Evolutionary conservation across 2,797 vertebrate genomes (phyloP), one percentile per base, ranked within the genome.

Genomic region (Xyrichtys novacula): DNA sequence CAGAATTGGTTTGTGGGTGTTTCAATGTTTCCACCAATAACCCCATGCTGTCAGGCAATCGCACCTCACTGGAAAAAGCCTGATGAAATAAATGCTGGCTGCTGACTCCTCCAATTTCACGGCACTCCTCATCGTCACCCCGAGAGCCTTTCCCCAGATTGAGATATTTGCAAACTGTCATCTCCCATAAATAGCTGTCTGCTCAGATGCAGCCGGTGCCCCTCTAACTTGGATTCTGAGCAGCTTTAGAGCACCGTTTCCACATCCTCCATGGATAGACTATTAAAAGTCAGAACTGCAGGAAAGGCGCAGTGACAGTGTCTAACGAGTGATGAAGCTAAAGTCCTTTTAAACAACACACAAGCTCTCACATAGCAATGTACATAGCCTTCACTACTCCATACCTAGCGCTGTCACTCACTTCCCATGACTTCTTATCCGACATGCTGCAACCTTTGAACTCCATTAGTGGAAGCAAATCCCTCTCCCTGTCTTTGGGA

Each of bases 161-260:
- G 96, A 98, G 96, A 98, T 97, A 97, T 98, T 97, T 98, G 96
- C 95, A 97, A 97, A 96, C 95, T 97, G 98, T 97, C 97, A 97
- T 96, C 95, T 96, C 95, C 93, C 92, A 98, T 97, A 97, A 97
- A 97, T 95, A 96, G 95, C 95, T 94, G 92, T 95, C 91, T 92
- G 92, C 90, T 95, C 88, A 95, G 96, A 96, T 91, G 93, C 88
- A 76, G 86, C 86, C 72, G 38, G 71, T 38, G 62, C 73, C 81
- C 85, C 85, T 87, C 76, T 73, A 83, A 81, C 83, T 90, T 85
- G 74, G 79, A 88, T 85, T 89, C 88, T 75, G 86, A 88, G 79
- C 56, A 60, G 81, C 80, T 79, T 80, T 77, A 66, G 74, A 72
- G 82, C 83, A 78, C 80, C 62, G 73, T 86, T 80, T 88, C 78